Conservation (phyloP, 2,797 vertebrate species). For the Scarus forsteni region DNA sequence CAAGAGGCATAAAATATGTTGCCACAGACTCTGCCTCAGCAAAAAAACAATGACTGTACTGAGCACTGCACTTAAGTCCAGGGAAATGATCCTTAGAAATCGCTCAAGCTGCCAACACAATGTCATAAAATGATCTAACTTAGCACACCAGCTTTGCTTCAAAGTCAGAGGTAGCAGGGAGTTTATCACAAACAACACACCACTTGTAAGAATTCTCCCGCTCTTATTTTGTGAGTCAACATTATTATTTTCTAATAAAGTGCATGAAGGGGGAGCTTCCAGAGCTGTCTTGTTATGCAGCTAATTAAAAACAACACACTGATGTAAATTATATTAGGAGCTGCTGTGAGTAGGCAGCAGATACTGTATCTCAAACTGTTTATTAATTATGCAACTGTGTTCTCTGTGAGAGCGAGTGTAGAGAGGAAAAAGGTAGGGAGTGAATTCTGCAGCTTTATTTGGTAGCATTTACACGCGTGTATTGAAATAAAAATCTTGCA, state of each 20-base stretch:
- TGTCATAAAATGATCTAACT: not conserved
- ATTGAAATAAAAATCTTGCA: not conserved
- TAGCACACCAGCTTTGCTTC: not conserved
- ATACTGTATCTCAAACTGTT: constrained; percentile 17
- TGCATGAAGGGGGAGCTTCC: constrained; percentile 34
- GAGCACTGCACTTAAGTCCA: no score
- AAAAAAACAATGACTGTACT: no score
- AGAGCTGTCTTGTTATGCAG: constrained; percentile 26
- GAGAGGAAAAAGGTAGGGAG: not conserved
- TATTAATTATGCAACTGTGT: not conserved
- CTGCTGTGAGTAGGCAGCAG: constrained; percentile 1
- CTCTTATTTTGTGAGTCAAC: constrained; percentile 38
- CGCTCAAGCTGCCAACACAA: not conserved
- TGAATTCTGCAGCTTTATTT: not conserved
- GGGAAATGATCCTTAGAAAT: not conserved
- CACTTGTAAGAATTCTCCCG: constrained; percentile 3
- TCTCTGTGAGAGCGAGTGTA: not conserved
- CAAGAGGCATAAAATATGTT: no score
- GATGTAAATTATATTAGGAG: constrained; percentile 23
- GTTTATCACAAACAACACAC: not conserved
- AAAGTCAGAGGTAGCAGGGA: not conserved
- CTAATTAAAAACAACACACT: constrained; percentile 50
- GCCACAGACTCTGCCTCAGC: no score
- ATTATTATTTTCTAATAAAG: constrained; percentile 50
- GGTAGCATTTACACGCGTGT: not conserved